Evolutionary conservation across 2,888 invertebrate genomes (phyloP).

Genomic region (Megaustenia siamemsis): DNA sequence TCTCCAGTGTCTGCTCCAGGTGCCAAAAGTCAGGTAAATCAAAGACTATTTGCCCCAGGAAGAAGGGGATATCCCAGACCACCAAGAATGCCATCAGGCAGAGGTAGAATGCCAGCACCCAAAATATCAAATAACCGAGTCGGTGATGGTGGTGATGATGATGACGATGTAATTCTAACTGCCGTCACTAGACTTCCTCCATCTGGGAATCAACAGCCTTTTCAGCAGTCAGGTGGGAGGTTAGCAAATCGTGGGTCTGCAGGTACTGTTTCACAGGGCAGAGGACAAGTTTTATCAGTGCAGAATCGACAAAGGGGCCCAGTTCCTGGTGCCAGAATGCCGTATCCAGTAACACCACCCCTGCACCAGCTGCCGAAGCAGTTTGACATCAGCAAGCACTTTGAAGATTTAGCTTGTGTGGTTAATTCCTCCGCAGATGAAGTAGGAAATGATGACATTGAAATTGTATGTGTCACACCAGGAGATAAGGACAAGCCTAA

Average conservation of each 20-base stretch:
- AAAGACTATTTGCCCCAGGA: constrained; percentile 12
- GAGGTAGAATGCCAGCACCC: constrained; percentile 18
- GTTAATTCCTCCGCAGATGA: constrained; percentile 40
- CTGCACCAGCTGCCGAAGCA: constrained; percentile 28
- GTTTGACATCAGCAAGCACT: constrained; percentile 53
- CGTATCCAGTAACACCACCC: neutral
- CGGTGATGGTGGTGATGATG: constrained; percentile 21
- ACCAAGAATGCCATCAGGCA: neutral
- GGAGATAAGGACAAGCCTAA: constrained; percentile 20
- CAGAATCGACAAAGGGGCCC: neutral
- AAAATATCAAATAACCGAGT: neutral
- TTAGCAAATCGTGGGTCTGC: neutral
- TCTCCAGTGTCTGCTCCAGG: neutral
- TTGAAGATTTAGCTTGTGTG: constrained; percentile 52
- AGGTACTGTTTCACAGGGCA: neutral
- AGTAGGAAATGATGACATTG: constrained; percentile 38
- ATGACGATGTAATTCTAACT: constrained; percentile 52
- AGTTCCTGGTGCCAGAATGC: neutral
- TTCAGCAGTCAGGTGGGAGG: neutral
- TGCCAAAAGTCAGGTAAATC: neutral
- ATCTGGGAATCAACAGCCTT: neutral
- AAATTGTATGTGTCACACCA: constrained; percentile 50
- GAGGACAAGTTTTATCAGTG: constrained; percentile 9
- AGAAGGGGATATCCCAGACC: constrained; percentile 16
- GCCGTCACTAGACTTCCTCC: constrained; percentile 27